A percentile compares a stretch with the other conserved stretches of the same genome.
Conservation (phyloP, 1,140 invertebrate genomes). For the Lepidurus couesii region DNA sequence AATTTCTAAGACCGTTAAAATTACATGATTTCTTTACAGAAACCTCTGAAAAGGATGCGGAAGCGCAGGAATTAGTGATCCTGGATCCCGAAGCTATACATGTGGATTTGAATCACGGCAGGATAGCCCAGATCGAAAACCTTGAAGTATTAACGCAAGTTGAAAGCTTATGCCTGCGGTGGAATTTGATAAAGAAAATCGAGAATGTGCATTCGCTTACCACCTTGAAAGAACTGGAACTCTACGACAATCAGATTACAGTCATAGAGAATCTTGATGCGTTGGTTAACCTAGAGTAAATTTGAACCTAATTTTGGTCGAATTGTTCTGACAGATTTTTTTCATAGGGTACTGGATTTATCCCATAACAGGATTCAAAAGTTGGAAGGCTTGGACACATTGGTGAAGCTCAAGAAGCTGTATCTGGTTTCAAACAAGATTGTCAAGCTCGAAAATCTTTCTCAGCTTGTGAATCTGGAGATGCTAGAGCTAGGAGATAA, state of each 20-base stretch:
- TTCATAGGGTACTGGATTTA: constrained; percentile 72
- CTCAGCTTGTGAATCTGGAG: constrained; percentile 68
- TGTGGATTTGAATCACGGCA: constrained; percentile 81
- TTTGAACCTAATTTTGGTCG: neutral
- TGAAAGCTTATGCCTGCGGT: constrained; percentile 76
- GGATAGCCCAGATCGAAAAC: constrained; percentile 74
- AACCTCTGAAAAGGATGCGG: constrained; percentile 35
- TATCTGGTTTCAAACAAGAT: constrained; percentile 93
- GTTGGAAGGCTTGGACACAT: constrained; percentile 75
- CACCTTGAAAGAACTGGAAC: constrained; percentile 77
- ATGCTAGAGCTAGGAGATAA: constrained; percentile 93
- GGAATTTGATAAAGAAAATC: constrained; percentile 94
- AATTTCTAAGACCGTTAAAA: neutral
- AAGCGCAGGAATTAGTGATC: constrained; percentile 42
- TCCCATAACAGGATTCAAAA: constrained; percentile 94
- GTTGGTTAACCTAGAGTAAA: constrained; percentile 82
- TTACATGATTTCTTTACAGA: constrained; percentile 15
- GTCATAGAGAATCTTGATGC: constrained; percentile 80
- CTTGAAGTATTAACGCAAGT: constrained; percentile 66
- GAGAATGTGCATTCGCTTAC: constrained; percentile 71
- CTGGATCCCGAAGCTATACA: constrained; percentile 45
- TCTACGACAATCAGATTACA: constrained; percentile 95
- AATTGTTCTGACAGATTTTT: neutral
- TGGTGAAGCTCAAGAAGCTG: constrained; percentile 77
- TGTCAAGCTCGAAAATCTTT: constrained; percentile 82